Conservation (phyloP, 37 sponge, comb jelly and placozoan genomes). For the Chondrilla cf. caribensis region DNA sequence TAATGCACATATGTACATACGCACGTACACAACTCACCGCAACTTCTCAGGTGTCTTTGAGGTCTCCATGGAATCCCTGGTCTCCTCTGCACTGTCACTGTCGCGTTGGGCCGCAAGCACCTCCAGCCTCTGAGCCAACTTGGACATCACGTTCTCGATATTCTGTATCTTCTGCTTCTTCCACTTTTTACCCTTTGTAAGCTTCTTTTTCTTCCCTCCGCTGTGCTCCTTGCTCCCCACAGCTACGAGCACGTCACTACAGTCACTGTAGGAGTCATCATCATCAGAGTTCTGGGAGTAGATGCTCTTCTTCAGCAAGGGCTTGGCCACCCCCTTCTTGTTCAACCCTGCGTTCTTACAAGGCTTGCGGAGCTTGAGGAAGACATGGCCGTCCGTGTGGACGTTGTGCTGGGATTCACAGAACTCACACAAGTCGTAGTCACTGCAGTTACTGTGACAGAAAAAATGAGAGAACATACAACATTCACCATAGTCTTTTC, state of each 20-base stretch:
- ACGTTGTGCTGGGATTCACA: constrained; percentile 53
- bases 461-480: background rate
- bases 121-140: background rate
- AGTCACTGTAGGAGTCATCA: background rate
- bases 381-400: constrained; percentile 69
- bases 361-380: constrained; percentile 73
- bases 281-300: background rate
- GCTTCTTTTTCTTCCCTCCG: background rate
- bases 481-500: too few species aligned
- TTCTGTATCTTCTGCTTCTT: background rate
- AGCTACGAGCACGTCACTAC: background rate
- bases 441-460: constrained; percentile 58
- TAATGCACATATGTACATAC: too few species aligned
- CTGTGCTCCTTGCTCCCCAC: background rate
- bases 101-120: background rate
- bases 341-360: constrained; percentile 18
- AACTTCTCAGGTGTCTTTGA: background rate
- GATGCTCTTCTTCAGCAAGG: constrained; percentile 43
- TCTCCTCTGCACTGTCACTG: too few species aligned
- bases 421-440: constrained; percentile 86
- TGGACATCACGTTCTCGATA: background rate
- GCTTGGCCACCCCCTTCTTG: constrained; percentile 21
- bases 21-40: background rate
- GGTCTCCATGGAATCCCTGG: background rate
- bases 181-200: background rate